These are phyloP conservation scores for Tetrapedia diversipes DNA, from an alignment of 2,888 invertebrate species.

Conservation along the genomic window DNA sequence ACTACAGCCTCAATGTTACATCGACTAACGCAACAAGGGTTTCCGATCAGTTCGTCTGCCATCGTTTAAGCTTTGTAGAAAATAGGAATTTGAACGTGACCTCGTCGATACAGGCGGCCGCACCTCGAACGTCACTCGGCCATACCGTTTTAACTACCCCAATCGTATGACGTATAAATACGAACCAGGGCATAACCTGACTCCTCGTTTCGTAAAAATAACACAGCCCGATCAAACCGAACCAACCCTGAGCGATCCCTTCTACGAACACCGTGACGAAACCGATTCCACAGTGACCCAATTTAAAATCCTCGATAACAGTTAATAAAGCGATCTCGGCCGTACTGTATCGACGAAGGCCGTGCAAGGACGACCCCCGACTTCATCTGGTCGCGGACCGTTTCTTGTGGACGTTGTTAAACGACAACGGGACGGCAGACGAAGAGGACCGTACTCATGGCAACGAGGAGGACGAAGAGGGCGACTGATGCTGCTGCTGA, in stretches of 20 bases:
- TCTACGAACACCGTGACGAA: background rate
- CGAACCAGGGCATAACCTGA: conserved; percentile 26
- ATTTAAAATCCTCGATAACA: background rate
- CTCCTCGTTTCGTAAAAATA: conserved; percentile 24
- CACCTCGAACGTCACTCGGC: conserved; percentile 5
- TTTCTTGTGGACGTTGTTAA: conserved; percentile 23
- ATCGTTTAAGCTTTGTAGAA: conserved; percentile 31
- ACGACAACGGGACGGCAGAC: conserved; percentile 38
- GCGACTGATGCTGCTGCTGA: conserved; percentile 71
- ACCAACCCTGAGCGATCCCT: background rate
- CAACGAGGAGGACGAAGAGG: conserved; percentile 68
- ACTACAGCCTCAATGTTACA: too few relatives aligned
- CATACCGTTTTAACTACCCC: background rate
- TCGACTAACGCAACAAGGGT: too few relatives aligned
- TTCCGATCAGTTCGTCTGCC: conserved; percentile 20
- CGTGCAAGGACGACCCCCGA: conserved; percentile 21
- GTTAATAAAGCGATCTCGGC: background rate
- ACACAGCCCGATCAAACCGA: background rate
- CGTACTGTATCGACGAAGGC: conserved; percentile 27
- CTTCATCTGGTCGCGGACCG: conserved; percentile 57
- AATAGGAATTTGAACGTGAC: conserved; percentile 38
- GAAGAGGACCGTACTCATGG: conserved; percentile 72
- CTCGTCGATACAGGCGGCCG: conserved; percentile 42
- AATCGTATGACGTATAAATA: conserved; percentile 22
- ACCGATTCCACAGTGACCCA: background rate